Evolutionary conservation across 2,888 invertebrate species (phyloP).

Genomic region (Dynastes tityus): DNA sequence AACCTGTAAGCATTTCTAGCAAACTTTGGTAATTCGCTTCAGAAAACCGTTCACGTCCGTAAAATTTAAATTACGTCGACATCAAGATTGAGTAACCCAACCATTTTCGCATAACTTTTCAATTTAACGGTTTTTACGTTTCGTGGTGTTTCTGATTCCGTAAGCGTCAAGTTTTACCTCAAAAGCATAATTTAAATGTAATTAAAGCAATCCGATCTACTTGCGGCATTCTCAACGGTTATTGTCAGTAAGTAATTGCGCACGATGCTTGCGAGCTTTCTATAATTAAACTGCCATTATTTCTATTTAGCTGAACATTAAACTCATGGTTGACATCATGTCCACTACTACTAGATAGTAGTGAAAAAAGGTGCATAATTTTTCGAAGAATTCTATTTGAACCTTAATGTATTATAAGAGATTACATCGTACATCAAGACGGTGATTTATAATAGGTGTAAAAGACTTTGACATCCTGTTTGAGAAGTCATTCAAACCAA

Average conservation of each 20-base stretch:
- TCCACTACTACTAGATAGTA: neutral
- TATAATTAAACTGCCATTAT: neutral
- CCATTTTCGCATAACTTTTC: conserved; percentile 7
- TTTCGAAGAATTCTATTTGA: too few relatives aligned
- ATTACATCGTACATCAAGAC: too few relatives aligned
- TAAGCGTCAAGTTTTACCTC: neutral
- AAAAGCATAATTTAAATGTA: conserved; percentile 7
- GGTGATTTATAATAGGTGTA: too few relatives aligned
- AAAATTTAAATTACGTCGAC: conserved; percentile 14
- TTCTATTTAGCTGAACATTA: neutral
- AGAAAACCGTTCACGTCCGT: neutral
- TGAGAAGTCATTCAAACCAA: too few relatives aligned
- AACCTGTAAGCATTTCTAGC: too few relatives aligned
- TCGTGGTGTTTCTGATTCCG: neutral
- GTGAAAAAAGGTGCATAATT: too few relatives aligned
- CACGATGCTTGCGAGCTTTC: neutral
- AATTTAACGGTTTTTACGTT: neutral
- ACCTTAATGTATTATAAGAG: too few relatives aligned
- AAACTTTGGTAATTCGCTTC: neutral
- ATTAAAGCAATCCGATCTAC: conserved; percentile 17
- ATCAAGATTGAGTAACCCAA: neutral
- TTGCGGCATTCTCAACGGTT: neutral
- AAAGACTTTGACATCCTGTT: too few relatives aligned
- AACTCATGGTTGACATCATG: neutral
- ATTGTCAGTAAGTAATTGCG: neutral